Evolutionary conservation across 2,888 invertebrate species (phyloP), one percentile per base, ranked within the genome.

Genomic region (Lithophane socia): DNA sequence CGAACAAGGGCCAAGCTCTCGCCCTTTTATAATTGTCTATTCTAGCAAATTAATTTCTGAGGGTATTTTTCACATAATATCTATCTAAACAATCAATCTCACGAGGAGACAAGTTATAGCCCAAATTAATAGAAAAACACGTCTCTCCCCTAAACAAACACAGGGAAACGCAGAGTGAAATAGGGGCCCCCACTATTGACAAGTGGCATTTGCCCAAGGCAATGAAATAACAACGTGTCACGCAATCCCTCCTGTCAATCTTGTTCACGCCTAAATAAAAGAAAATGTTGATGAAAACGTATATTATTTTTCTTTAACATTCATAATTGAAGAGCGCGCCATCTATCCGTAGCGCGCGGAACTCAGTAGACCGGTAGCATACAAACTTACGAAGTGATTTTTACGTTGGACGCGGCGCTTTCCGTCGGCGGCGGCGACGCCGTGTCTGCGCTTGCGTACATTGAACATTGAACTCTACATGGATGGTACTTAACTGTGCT

Each of bases 261-360:
- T 77, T 80, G 29, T 79, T 68, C 37, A 84, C 77, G 56, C 47
- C 54, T 58, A 80, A 80, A 80, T 80, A 76, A 77, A 71, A 77
- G 58, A 58, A 64, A 73, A 74, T 68, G 21, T 75, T 37, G 4
- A 54, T 24, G 24, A 70, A 78, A 79, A 63, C 10, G 37, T 49
- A 8, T 16, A 13, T 8, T n/a, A 9, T 24, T 79, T 71, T 54
- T 13, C 44, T 72, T 29, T 21, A 1, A 5, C 9, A 44, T 37
- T 16, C 4, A 58, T 67, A 49, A 56, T 80, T 75, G n/a, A 75
- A 68, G 42, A 82, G 75, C 88, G 85, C 96, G 96, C 96, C 96
- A 96, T 94, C 96, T 96, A 88, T 91, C 83, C 60, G 77, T 37
- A 58, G 12, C 37, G 58, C 70, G 89, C 84, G 88, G 93, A 95